These are phyloP conservation scores for Priocnemis perturbator DNA, from an alignment of 2,888 invertebrate species.

Conservation along the genomic window DNA sequence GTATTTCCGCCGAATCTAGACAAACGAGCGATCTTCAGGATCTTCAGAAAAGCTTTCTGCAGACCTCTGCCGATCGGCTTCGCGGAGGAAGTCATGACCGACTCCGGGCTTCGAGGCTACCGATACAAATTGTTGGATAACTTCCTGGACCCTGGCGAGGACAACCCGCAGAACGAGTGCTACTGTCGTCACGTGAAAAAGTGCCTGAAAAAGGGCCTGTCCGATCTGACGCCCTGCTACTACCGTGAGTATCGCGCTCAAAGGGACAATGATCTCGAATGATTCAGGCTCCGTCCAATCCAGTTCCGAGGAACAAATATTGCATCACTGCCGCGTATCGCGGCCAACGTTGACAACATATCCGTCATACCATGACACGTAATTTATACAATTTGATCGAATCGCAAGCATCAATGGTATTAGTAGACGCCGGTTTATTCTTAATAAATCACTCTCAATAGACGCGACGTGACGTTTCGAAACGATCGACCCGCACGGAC, in stretches of 20 bases:
- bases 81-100: slow-evolving; percentile 63
- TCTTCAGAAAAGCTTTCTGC: slow-evolving; percentile 87
- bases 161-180: slow-evolving; percentile 81
- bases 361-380: no score
- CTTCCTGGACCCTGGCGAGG: slow-evolving; percentile 78
- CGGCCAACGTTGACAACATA: neutral
- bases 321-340: neutral
- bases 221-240: slow-evolving; percentile 84
- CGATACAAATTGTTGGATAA: slow-evolving; percentile 80
- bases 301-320: neutral
- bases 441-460: neutral
- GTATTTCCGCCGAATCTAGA: slow-evolving; percentile 82
- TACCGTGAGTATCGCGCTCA: slow-evolving; percentile 79
- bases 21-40: slow-evolving; percentile 76
- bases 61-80: slow-evolving; percentile 80
- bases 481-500: no score
- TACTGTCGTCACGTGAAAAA: slow-evolving; percentile 77
- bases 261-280: neutral
- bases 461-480: neutral
- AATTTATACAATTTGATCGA: no score
- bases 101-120: slow-evolving; percentile 79
- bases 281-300: neutral
- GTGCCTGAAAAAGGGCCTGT: slow-evolving; percentile 80
- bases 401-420: no score
- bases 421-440: neutral